Percentiles rank a stretch among this genome's conserved stretches.
Evolutionary conservation across 2,113 vertebrate species (phyloP).

Genomic region (Cyanoderma ruficeps): DNA sequence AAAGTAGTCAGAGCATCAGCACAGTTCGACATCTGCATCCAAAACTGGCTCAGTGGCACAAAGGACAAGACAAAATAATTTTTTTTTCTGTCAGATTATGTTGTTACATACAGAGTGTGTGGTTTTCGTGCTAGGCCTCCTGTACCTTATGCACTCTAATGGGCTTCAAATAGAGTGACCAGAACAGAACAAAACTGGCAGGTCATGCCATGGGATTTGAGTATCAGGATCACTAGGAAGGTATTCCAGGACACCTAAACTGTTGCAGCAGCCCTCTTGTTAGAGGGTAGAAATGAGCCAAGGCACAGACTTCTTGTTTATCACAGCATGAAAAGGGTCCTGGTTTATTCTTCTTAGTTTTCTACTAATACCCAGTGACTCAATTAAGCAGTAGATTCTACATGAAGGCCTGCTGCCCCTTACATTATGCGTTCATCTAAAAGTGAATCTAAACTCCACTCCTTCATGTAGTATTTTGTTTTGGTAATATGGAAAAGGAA

Average conservation of each 20-base stretch:
- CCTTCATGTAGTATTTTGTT: neutral
- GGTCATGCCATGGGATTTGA: neutral
- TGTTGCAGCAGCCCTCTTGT: neutral
- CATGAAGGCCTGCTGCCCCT: neutral
- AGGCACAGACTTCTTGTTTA: neutral
- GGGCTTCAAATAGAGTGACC: neutral
- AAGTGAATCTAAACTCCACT: neutral
- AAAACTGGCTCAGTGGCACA: neutral
- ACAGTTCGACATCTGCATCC: neutral
- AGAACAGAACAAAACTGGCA: neutral
- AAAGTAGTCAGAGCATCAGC: neutral
- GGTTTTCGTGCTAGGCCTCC: neutral
- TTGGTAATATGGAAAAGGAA: neutral
- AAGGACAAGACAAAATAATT: neutral
- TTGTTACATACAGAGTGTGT: neutral
- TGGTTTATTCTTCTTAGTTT: neutral
- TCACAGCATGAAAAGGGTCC: neutral
- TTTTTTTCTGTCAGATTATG: neutral
- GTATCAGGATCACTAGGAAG: neutral
- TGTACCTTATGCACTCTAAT: neutral
- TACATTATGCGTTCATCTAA: neutral
- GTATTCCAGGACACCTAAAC: neutral
- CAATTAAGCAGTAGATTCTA: neutral
- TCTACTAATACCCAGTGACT: neutral
- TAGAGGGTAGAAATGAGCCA: neutral